Evolutionary conservation across 2,113 vertebrate species (phyloP), one percentile per base, ranked within the genome.

Genomic region (Xyrauchen texanus): DNA sequence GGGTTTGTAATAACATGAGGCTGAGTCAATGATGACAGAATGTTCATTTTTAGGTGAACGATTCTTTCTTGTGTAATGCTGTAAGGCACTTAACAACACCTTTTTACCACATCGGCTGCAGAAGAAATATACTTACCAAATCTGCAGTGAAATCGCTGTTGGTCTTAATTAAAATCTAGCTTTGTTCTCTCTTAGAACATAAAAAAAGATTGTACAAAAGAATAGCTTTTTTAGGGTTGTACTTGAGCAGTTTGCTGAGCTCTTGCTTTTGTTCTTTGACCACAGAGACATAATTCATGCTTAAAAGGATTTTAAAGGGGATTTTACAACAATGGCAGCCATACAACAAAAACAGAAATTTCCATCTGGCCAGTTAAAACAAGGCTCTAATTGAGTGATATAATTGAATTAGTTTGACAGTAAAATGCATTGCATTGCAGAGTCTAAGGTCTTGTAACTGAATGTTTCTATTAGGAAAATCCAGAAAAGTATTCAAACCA

Each of bases 271-370:
- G 70, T 83, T 82, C 74, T 74, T 11, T 49, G 3, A 53, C 78
- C 72, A 52, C 73, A 73, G 60, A 45, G 51, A 76, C 71, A 62
- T 74, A 68, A 81, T 75, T 74, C 60, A 53, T 1, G 4, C 46
- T 82, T 84, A 46, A 78, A 49, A 66, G 53, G 12, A 47, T 34
- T 34, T 34, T 34, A 34, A 34, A 34, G 21, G 21, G 21, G 68
- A 76, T 77, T 82, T 77, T 84, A 70, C 66, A 8, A 66, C 58
- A 52, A 71, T 80, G 75, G 62, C 77, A 73, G 67, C 0, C 3
- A 63, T 15, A 81, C 73, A 83, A 84, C 21, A 75, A 74, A 77
- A 81, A 77, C 76, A 80, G 47, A 62, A 67, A 68, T 82, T 73
- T 84, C 51, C 67, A 51, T 60, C n/a, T 8, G 55, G 49, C 60